Evolutionary conservation across 2,797 vertebrate genomes (phyloP), one percentile per base, ranked within the genome.

Genomic region (Lophius americanus): DNA sequence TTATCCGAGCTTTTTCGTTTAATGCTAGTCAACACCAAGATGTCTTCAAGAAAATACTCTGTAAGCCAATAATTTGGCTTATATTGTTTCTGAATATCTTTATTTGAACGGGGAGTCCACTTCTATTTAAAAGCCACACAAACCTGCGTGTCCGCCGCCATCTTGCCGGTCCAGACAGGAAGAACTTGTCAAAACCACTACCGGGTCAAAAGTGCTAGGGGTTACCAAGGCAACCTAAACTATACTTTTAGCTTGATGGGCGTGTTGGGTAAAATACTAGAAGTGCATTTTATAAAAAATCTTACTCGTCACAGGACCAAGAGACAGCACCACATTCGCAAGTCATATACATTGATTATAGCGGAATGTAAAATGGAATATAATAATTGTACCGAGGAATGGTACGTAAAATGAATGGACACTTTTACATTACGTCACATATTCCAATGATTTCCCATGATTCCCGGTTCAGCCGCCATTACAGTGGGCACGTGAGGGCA

Each of bases 81-180:
- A 2, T 33, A 1, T 2, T 1, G 0, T 6, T 47, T 1, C 7
- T 6, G 5, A 9, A 23, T n/a, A 2, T 3, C 7, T 13, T 10
- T 41, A 36, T 4, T 12, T 38, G 33, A 12, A 37, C 39, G 3
- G n/a, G 44, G 0, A 70, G 46, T 43, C 3, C 35, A 50, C 32
- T 42, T 37, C 63, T 66, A 68, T 84, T 81, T 68, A 46, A 58
- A 51, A 85, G 79, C 66, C 79, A 84, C 90, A 87, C 90, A 92
- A 90, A 99, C 97, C 97, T 98, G 97, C 96, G 94, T 95, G 96
- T 98, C 97, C 79, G 97, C 94, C 86, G 96, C 97, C 97, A 98
- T 99, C 92, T 95, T 96, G 93, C 96, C 93, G 93, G 95, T 91
- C 75, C 84, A 84, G 91, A 82, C 94, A 95, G 96, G 96, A 96